Conservation (phyloP, 2,888 invertebrate genomes). For the Danaus chrysippus region DNA sequence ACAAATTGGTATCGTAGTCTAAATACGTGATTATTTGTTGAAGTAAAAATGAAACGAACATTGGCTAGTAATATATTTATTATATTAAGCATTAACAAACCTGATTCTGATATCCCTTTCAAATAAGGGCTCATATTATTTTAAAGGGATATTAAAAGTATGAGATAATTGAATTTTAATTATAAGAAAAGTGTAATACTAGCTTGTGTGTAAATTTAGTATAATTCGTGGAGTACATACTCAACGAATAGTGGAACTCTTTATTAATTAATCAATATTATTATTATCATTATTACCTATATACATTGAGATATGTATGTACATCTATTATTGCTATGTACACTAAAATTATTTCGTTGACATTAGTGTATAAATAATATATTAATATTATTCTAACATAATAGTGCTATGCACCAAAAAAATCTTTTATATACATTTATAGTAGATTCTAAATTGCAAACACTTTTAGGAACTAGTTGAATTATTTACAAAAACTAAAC, state of each 20-base stretch:
- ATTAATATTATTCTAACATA: not conserved
- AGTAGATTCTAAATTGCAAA: too few relatives aligned
- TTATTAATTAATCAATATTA: conserved; percentile 39
- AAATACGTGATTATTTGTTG: not conserved
- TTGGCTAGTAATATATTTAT: conserved; percentile 27
- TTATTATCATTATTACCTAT: conserved; percentile 34
- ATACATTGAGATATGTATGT: conserved; percentile 64
- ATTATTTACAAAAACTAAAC: conserved; percentile 18
- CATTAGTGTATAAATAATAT: conserved; percentile 13
- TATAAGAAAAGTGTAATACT: conserved; percentile 16
- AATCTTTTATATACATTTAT: not conserved
- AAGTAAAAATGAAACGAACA: conserved; percentile 19
- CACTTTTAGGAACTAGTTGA: not conserved
- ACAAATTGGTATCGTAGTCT: too few relatives aligned
- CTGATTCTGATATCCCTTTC: conserved; percentile 69
- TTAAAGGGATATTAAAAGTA: conserved; percentile 66
- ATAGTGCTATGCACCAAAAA: conserved; percentile 59
- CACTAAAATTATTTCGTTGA: conserved; percentile 33
- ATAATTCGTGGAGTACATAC: not conserved
- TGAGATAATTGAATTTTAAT: conserved; percentile 19
- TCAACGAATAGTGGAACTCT: conserved; percentile 14
- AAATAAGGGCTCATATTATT: conserved; percentile 78
- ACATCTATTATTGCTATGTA: conserved; percentile 44
- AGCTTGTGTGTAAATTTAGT: not conserved
- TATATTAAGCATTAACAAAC: conserved; percentile 31